Conservation (phyloP, 2,113 vertebrate species). For the Osmerus eperlanus region DNA sequence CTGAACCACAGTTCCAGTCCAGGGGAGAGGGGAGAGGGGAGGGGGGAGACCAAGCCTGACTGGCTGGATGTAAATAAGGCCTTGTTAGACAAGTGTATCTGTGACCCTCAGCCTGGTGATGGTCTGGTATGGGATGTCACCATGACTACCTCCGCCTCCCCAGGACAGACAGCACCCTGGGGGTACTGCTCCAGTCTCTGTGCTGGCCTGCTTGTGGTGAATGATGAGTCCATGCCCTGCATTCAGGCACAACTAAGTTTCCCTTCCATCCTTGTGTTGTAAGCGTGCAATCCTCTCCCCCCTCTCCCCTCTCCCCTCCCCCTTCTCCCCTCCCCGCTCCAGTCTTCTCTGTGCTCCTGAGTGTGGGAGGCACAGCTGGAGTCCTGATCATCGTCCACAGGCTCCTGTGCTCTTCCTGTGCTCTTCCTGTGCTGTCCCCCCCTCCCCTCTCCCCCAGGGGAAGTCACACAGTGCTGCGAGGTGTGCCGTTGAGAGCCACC, state of each 20-base stretch:
- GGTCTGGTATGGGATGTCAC: too few species aligned
- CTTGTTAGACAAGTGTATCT: conserved; percentile 57
- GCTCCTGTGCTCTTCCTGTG: neutral
- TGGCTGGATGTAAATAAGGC: conserved; percentile 67
- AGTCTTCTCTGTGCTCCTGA: conserved; percentile 28
- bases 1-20: conserved; percentile 1
- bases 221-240: conserved; percentile 35
- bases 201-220: conserved; percentile 31
- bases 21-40: conserved; percentile 55
- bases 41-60: conserved; percentile 55
- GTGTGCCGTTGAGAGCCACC: conserved; percentile 91
- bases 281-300: conserved; percentile 8
- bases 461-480: conserved; percentile 85
- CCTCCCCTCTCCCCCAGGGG: conserved; percentile 31
- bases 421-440: conserved; percentile 8
- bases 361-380: neutral
- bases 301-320: too few species aligned
- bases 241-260: conserved; percentile 29
- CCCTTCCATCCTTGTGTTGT: conserved; percentile 39
- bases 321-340: too few species aligned
- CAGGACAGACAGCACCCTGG: conserved; percentile 1
- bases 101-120: neutral
- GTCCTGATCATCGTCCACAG: neutral
- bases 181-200: conserved; percentile 7
- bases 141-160: too few species aligned